Evolutionary conservation across 1,140 invertebrate species (phyloP).

Genomic region (Charaxes varanes): DNA sequence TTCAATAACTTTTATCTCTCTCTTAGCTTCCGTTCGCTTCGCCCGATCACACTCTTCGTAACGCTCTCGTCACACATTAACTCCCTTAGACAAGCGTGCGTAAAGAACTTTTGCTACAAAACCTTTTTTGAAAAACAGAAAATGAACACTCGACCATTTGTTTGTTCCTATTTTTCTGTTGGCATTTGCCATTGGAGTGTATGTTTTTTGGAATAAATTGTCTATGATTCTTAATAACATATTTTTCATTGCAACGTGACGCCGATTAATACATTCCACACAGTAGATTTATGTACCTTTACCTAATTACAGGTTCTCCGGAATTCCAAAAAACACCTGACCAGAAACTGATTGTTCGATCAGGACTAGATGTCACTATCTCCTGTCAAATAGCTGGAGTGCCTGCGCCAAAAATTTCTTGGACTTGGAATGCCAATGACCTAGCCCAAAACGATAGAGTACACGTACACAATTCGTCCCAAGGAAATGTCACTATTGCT

Average conservation of each 20-base stretch:
- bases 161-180: background rate
- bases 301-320: conserved; percentile 32
- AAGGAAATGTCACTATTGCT: conserved; percentile 17
- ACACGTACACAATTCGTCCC: background rate
- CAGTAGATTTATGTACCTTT: too few relatives aligned
- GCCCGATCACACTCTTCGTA: too few relatives aligned
- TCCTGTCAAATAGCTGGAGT: conserved; percentile 30
- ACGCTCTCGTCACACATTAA: too few relatives aligned
- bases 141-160: background rate
- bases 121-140: background rate
- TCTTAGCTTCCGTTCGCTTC: too few relatives aligned
- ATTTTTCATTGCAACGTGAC: too few relatives aligned
- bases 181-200: too few relatives aligned
- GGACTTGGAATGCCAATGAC: conserved; percentile 33
- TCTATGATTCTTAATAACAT: too few relatives aligned
- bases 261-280: too few relatives aligned
- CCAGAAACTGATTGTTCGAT: conserved; percentile 12
- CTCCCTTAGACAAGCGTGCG: too few relatives aligned
- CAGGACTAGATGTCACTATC: conserved; percentile 30
- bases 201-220: too few relatives aligned
- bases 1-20: too few relatives aligned
- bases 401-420: conserved; percentile 24
- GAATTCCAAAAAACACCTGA: conserved; percentile 25
- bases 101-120: too few relatives aligned
- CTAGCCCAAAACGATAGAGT: background rate